These are phyloP conservation scores for Oscheius sp. DNA, from an alignment of 2,888 invertebrate genomes.

Conservation along the genomic window DNA sequence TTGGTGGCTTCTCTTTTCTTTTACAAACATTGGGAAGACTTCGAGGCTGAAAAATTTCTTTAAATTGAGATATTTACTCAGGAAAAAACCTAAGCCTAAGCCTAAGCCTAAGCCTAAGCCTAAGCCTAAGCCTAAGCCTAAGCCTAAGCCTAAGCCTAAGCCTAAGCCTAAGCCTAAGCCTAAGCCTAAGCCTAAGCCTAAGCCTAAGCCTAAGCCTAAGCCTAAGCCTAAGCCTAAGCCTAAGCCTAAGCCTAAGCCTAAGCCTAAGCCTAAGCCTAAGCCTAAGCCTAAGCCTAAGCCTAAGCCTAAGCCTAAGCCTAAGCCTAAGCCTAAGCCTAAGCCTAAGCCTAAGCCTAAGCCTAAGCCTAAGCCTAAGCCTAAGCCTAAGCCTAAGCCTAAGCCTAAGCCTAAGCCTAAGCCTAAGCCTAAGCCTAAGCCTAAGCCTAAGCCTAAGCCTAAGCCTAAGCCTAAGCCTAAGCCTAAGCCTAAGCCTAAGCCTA, in stretches of 20 bases:
- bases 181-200: constrained; percentile 18
- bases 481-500: constrained; percentile 16
- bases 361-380: constrained; percentile 18
- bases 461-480: constrained; percentile 18
- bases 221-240: constrained; percentile 18
- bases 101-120: constrained; percentile 18
- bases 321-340: constrained; percentile 18
- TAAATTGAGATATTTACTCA: no score
- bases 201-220: constrained; percentile 18
- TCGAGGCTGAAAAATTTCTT: background rate
- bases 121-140: constrained; percentile 18
- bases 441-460: constrained; percentile 18
- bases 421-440: constrained; percentile 18
- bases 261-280: constrained; percentile 18
- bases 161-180: constrained; percentile 18
- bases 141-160: constrained; percentile 18
- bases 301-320: constrained; percentile 18
- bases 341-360: constrained; percentile 18
- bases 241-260: constrained; percentile 18
- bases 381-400: constrained; percentile 18
- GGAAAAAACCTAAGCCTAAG: constrained; percentile 14
- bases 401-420: constrained; percentile 18
- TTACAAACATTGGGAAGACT: background rate
- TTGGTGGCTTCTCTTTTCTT: constrained; percentile 1
- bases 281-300: constrained; percentile 18